Base-by-base conservation (phyloP, 2,113 vertebrate genomes). In the Onychostoma macrolepis region DNA sequence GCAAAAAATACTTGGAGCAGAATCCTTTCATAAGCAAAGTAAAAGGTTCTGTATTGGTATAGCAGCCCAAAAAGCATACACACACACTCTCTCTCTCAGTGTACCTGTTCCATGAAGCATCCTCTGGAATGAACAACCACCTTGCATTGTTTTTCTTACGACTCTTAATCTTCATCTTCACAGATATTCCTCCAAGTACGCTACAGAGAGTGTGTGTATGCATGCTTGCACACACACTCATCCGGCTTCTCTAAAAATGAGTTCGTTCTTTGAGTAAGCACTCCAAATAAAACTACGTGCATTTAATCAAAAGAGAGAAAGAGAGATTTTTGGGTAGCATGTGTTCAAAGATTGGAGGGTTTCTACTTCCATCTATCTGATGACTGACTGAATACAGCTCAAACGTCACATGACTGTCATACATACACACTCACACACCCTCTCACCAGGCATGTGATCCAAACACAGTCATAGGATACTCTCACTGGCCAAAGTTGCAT, bases 101-200 rank as follows among this genome's bases (percentile, higher is more conserved):
- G 19, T 90, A 90, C 89, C 89, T 90, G 85, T 77, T 69, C 17
- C 2, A 17, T 58, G 80, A 36, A 74, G 53, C 28, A 30, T 77
- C 12, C 72, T 80, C 85, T 45, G 69, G 45, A 58, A 80, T 79
- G 17, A 41, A 26, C n/a, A 77, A 21, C 63, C 77, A 75, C 83
- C 72, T 36, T 41, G 50, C 15, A 24, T 30, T 36, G 65, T 4
- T 80, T 67, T 85, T 90, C 85, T 41, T 90, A 50, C 30, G 33
- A 85, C 53, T 76, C 69, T 88, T 90, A 69, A 90, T 87, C 89
- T 90, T 87, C 85, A 87, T 87, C 50, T 79, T 89, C 53, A 13
- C 28, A 45, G 24, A 5, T 56, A 80, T 30, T 83, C 41, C 80
- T 13, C n/a, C 48, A 2, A 2, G 13, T 48, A 10, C 4, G 28